phyloP scores from a whole-genome alignment of 2,888 invertebrate genomes.

The Parnassius mnemosyne region DNA sequence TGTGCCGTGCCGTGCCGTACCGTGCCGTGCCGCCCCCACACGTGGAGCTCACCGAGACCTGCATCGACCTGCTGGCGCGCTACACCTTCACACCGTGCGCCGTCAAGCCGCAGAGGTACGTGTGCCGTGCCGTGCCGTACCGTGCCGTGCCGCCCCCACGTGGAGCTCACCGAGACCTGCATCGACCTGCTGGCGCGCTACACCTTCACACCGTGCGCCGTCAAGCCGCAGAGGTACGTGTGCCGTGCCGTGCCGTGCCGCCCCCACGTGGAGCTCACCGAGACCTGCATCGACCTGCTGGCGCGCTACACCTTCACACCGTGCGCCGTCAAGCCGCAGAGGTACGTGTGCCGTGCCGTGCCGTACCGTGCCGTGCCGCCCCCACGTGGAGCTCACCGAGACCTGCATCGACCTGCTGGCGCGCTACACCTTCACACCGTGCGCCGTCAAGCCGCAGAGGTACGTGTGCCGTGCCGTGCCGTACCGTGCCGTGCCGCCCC shows the following conservation, averaged over 20 bases:
- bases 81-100: conserved; percentile 46
- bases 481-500: too few species aligned
- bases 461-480: conserved; percentile 39
- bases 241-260: conserved; percentile 83
- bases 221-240: conserved; percentile 41
- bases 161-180: too few species aligned
- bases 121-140: conserved; percentile 35
- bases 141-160: conserved; percentile 44
- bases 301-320: too few species aligned
- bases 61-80: conserved; percentile 84
- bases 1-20: too few species aligned
- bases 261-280: conserved; percentile 85
- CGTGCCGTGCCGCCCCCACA: too few species aligned
- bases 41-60: conserved; percentile 83
- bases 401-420: conserved; percentile 89
- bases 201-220: too few species aligned
- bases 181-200: too few species aligned
- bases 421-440: conserved; percentile 48
- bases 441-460: conserved; percentile 82
- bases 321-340: too few species aligned
- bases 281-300: too few species aligned
- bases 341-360: too few species aligned
- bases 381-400: conserved; percentile 66
- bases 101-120: conserved; percentile 83
- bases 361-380: too few species aligned